Evolutionary conservation across 2,113 vertebrate species (phyloP).

Genomic region (Regulus satrapa): DNA sequence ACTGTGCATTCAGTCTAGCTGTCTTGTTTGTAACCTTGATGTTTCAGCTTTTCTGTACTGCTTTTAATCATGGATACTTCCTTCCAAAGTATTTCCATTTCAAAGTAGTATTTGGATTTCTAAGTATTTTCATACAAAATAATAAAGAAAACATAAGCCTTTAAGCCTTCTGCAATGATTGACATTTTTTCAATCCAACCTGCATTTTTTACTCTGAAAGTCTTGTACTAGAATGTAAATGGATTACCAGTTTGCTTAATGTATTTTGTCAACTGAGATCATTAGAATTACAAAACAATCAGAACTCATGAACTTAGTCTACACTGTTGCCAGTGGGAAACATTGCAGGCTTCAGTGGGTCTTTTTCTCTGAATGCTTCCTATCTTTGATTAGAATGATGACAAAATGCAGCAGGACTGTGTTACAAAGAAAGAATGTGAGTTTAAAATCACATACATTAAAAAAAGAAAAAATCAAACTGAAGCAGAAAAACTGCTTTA

Average conservation of each 20-base stretch:
- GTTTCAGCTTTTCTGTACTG: background rate
- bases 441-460: background rate
- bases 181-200: conserved; percentile 45
- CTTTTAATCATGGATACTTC: background rate
- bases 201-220: conserved; percentile 15
- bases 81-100: conserved; percentile 41
- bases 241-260: background rate
- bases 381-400: background rate
- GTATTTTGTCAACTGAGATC: background rate
- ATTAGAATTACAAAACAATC: background rate
- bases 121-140: conserved; percentile 52
- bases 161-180: conserved; percentile 58
- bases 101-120: conserved; percentile 50
- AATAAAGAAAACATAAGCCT: conserved; percentile 58
- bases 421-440: background rate
- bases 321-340: background rate
- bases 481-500: background rate
- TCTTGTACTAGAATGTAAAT: background rate
- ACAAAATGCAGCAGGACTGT: background rate
- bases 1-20: background rate
- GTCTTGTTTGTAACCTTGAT: background rate
- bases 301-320: background rate
- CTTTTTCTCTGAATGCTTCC: background rate
- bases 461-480: background rate
- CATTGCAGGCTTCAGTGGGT: background rate